A percentile compares a stretch with the other conserved stretches of the same genome.
These are phyloP conservation scores for Heteromormyrus szaboi DNA, from an alignment of 2,797 vertebrate species.

Conservation along the genomic window DNA sequence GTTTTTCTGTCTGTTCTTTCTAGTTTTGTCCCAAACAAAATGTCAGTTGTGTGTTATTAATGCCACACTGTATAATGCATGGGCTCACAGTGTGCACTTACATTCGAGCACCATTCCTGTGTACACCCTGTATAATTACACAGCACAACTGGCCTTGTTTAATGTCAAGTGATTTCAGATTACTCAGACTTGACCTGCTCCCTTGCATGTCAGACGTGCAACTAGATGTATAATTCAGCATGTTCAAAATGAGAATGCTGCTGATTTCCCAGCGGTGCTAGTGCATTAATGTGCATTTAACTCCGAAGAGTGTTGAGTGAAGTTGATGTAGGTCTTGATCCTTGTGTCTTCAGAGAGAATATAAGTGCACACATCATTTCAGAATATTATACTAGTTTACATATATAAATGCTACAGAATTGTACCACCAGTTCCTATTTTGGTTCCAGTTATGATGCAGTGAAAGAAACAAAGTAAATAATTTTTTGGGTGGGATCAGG, in stretches of 20 bases:
- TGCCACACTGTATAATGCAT: not conserved
- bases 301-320: not conserved
- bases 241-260: not conserved
- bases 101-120: not conserved
- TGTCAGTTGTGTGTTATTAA: not conserved
- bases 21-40: not conserved
- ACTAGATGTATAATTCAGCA: not conserved
- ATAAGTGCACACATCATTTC: not conserved
- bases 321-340: not conserved
- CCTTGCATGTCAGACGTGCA: not conserved
- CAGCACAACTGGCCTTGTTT: not conserved
- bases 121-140: not conserved
- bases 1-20: not conserved
- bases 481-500: not conserved
- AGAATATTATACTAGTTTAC: not conserved
- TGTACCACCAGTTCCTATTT: not conserved
- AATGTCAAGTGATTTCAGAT: not conserved
- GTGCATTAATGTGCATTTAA: not conserved
- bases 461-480: not conserved
- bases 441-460: not conserved
- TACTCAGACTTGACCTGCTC: constrained; percentile 5
- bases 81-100: not conserved
- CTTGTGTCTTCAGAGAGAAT: not conserved
- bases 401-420: not conserved
- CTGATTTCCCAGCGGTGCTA: not conserved